Conservation (phyloP, 1,140 invertebrate genomes). For the Zaprionus capensis region DNA sequence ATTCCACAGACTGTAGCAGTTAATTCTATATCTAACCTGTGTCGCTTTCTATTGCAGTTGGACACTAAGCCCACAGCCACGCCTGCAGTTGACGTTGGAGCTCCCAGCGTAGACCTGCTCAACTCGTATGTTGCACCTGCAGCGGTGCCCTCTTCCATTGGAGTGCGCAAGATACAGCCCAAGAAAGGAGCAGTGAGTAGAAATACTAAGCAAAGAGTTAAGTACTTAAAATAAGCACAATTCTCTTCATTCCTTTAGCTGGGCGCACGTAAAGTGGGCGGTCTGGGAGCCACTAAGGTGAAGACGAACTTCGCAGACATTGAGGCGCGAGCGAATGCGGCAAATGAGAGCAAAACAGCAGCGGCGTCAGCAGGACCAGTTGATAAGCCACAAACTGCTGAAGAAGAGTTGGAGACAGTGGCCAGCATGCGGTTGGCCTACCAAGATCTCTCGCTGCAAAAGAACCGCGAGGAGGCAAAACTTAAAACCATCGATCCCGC, state of each 20-base stretch:
- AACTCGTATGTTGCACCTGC: conserved; percentile 61
- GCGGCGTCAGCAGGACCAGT: conserved; percentile 66
- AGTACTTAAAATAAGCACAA: not conserved
- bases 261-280: conserved; percentile 92
- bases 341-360: conserved; percentile 88
- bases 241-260: conserved; percentile 81
- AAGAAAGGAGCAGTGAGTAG: conserved; percentile 87
- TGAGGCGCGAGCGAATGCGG: conserved; percentile 93
- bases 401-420: conserved; percentile 86
- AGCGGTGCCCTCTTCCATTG: conserved; percentile 85
- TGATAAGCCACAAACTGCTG: conserved; percentile 76
- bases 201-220: not conserved
- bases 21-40: not conserved
- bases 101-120: conserved; percentile 84
- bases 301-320: conserved; percentile 98
- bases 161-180: conserved; percentile 87
- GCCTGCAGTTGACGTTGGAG: conserved; percentile 46
- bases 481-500: conserved; percentile 91
- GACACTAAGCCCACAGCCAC: conserved; percentile 56
- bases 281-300: conserved; percentile 98
- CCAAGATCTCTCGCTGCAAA: conserved; percentile 91
- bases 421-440: conserved; percentile 95
- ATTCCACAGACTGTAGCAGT: not conserved
- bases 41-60: conserved; percentile 34
- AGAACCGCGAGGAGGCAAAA: conserved; percentile 92